Evolutionary conservation across 1,140 invertebrate genomes (phyloP).

Genomic region (Anastatus disparis): DNA sequence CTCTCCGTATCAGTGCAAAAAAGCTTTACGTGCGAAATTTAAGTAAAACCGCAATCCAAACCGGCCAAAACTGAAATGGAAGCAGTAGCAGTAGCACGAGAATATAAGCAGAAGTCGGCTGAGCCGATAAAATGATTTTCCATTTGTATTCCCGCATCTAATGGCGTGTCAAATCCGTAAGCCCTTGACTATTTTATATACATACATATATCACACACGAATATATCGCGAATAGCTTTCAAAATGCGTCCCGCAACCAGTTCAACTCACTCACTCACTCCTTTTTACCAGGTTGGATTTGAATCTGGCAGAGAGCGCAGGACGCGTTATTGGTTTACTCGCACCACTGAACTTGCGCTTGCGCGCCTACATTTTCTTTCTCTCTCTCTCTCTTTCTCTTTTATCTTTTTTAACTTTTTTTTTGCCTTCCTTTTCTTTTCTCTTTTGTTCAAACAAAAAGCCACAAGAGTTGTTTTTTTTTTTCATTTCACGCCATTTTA

Average conservation of each 20-base stretch:
- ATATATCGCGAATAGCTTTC: constrained; percentile 52
- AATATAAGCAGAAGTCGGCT: background rate
- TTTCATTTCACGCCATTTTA: constrained; percentile 4
- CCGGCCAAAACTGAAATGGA: too few species aligned
- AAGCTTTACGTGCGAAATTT: too few species aligned
- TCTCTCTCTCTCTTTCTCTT: background rate
- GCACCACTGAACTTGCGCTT: constrained; percentile 56
- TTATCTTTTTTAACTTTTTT: background rate
- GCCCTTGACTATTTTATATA: constrained; percentile 7
- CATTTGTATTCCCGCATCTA: constrained; percentile 48
- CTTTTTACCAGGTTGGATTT: constrained; percentile 53
- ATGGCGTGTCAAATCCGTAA: constrained; percentile 63
- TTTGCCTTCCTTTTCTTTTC: background rate
- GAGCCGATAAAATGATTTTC: constrained; percentile 37
- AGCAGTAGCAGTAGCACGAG: too few species aligned
- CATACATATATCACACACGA: too few species aligned
- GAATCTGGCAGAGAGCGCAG: constrained; percentile 63
- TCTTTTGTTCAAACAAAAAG: too few species aligned
- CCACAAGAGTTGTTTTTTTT: background rate
- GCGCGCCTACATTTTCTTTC: background rate
- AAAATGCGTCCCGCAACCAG: constrained; percentile 54
- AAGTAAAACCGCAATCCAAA: too few species aligned
- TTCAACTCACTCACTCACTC: background rate
- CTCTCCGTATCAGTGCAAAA: too few species aligned
- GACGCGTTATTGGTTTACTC: constrained; percentile 68